Conservation (phyloP, 23 tunicate genomes). For the Styela clava region DNA sequence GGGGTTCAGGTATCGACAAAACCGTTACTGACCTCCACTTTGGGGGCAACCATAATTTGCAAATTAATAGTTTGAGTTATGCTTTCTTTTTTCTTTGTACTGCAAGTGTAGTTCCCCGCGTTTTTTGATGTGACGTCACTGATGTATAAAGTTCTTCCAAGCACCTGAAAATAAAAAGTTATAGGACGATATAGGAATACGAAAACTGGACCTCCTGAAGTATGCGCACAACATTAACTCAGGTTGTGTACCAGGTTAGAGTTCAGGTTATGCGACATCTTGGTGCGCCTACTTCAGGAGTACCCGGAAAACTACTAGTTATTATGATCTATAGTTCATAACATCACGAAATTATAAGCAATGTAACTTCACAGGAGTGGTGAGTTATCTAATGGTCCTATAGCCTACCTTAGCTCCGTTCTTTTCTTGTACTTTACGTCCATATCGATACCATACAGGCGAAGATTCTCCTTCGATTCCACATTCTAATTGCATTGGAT, state of each 20-base stretch:
- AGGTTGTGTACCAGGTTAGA: too few species aligned
- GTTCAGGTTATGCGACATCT: too few species aligned
- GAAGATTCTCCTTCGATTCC: conserved; percentile 62
- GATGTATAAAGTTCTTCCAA: conserved; percentile 14
- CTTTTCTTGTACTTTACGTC: conserved; percentile 8
- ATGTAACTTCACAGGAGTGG: too few species aligned
- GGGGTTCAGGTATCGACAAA: too few species aligned
- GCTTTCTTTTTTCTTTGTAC: conserved; percentile 35
- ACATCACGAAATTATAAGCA: too few species aligned
- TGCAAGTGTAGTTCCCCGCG: conserved; percentile 75
- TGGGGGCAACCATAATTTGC: conserved; percentile 34
- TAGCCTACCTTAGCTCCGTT: conserved; percentile 7
- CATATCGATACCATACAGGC: conserved; percentile 63
- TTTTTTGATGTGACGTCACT: conserved; percentile 4
- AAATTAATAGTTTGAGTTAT: conserved; percentile 52
- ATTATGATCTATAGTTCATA: not conserved
- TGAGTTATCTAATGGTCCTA: too few species aligned
- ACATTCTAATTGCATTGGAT: conserved; percentile 32
- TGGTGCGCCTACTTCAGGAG: too few species aligned
- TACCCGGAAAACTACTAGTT: not conserved
- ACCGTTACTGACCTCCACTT: conserved; percentile 55
- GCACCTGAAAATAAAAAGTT: conserved; percentile 21
- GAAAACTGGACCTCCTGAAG: too few species aligned
- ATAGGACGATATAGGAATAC: too few species aligned
- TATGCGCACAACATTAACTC: too few species aligned